Evolutionary conservation across 2,888 invertebrate species (phyloP), one percentile per base, ranked within the genome.

Genomic region (Noctua pronuba): DNA sequence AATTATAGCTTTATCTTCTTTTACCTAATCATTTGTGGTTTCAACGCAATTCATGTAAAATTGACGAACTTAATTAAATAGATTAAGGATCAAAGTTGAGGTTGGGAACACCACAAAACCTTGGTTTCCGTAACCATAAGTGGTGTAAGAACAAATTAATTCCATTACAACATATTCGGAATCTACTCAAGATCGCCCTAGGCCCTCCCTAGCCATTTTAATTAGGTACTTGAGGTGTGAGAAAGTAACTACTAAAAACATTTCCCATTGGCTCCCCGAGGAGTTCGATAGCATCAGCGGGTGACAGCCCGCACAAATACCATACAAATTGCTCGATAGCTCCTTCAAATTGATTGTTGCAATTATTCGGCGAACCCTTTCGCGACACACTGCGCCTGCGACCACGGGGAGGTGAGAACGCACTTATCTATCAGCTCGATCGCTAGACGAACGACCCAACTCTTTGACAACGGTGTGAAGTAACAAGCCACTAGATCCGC

Each of bases 261-360:
- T 92, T 95, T 95, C 95, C 95, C 96, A 95, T 91, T 94, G 95
- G 93, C 95, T 91, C 96, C 96, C 96, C 88, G 93, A 95, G 91
- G 94, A 88, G 95, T 89, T 88, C 93, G 96, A 96, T 95, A 95
- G 92, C 93, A 96, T 96, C 96, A 94, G 94, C 95, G 95, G 95
- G 95, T 94, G 95, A 95, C 96, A 95, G 94, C 96, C 96, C 96
- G 96, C 96, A 96, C 96, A 96, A 96, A 96, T 95, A 96, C 95
- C 95, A 95, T 96, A 96, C 96, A 96, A 96, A 96, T 96, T 95
- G 94, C 91, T 96, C 96, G 96, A 96, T 96, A 91, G 94, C 95
- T 96, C 94, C 95, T 96, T 92, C 92, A 95, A 93, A 96, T 95
- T 95, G 95, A 96, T 96, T 96, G 96, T 96, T 95, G 96, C 96